Percentiles rank a stretch among this genome's conserved stretches.
Evolutionary conservation across 1,140 invertebrate genomes (phyloP).

Genomic region (Tetragnatha versicolor): DNA sequence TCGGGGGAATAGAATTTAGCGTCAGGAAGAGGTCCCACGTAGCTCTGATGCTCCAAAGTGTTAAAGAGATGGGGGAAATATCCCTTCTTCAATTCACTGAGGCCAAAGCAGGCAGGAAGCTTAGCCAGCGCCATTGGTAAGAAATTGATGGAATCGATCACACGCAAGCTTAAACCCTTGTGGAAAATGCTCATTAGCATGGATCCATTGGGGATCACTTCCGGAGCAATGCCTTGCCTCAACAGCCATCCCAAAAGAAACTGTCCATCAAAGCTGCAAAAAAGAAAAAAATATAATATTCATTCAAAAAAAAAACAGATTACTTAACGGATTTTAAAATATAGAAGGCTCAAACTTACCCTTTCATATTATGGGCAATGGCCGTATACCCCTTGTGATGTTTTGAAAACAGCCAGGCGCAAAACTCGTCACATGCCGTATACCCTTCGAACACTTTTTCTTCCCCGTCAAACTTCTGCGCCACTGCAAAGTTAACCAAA

Average conservation of each 20-base stretch:
- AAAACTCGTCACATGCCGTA: slow-evolving; percentile 6
- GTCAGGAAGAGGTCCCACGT: background rate
- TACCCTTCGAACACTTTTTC: background rate
- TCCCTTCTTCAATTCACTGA: slow-evolving; percentile 17
- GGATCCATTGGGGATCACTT: slow-evolving; percentile 11
- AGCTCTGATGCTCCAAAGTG: slow-evolving; percentile 17
- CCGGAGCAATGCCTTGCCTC: background rate
- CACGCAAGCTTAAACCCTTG: background rate
- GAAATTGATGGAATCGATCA: slow-evolving; percentile 39
- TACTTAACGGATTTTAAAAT: too few species aligned
- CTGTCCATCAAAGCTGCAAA: too few species aligned
- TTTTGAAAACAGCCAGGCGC: background rate
- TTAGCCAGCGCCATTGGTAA: slow-evolving; percentile 44
- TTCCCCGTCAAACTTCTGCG: background rate
- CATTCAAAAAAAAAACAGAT: too few species aligned
- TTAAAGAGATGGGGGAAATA: slow-evolving; percentile 53
- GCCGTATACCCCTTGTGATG: slow-evolving; percentile 4
- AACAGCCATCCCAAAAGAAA: slow-evolving; percentile 27
- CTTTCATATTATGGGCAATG: slow-evolving; percentile 41
- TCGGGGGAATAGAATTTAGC: slow-evolving; percentile 15
- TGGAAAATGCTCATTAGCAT: background rate
- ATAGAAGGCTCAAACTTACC: too few species aligned
- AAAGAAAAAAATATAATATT: too few species aligned
- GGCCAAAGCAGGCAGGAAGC: slow-evolving; percentile 31
- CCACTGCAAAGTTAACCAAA: slow-evolving; percentile 1